phyloP scores from a whole-genome alignment of 2,888 invertebrate species.

The Odontomyia ornata region DNA sequence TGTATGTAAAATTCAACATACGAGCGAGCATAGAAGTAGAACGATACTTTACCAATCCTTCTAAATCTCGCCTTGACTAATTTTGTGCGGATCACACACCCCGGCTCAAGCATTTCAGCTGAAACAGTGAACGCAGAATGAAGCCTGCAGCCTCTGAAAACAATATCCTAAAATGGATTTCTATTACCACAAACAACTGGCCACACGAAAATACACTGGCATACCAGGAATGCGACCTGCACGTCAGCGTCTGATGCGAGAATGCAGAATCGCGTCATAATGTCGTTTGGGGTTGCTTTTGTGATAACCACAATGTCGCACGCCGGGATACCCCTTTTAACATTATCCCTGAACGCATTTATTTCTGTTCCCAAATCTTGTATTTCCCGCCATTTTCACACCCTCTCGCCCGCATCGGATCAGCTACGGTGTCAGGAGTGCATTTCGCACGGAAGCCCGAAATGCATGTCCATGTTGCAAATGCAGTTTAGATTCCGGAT shows the following conservation, averaged over 20 bases:
- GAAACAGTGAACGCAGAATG: slow-evolving; percentile 2
- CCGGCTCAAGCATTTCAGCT: neutral
- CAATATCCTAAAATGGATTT: slow-evolving; percentile 46
- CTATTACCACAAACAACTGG: slow-evolving; percentile 44
- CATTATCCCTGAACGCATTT: slow-evolving; percentile 38
- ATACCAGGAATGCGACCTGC: slow-evolving; percentile 47
- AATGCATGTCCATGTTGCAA: slow-evolving; percentile 36
- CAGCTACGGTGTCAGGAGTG: neutral
- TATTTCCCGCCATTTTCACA: slow-evolving; percentile 20
- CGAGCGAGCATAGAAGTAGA: no score
- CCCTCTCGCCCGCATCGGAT: neutral
- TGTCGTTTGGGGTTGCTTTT: slow-evolving; percentile 51
- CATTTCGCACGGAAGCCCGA: slow-evolving; percentile 1
- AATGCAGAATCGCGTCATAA: slow-evolving; percentile 49
- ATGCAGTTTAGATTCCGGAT: slow-evolving; percentile 44
- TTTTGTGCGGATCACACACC: neutral
- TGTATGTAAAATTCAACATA: neutral
- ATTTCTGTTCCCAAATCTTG: slow-evolving; percentile 33
- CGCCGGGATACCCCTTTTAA: slow-evolving; percentile 48
- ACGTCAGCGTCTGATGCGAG: slow-evolving; percentile 48
- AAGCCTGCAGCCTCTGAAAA: slow-evolving; percentile 36
- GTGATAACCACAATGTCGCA: slow-evolving; percentile 51
- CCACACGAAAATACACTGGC: slow-evolving; percentile 48
- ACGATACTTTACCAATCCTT: neutral
- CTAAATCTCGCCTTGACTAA: neutral